These are phyloP conservation scores for Lacerta bilineata DNA, from an alignment of 2,797 vertebrate species.

Conservation along the genomic window DNA sequence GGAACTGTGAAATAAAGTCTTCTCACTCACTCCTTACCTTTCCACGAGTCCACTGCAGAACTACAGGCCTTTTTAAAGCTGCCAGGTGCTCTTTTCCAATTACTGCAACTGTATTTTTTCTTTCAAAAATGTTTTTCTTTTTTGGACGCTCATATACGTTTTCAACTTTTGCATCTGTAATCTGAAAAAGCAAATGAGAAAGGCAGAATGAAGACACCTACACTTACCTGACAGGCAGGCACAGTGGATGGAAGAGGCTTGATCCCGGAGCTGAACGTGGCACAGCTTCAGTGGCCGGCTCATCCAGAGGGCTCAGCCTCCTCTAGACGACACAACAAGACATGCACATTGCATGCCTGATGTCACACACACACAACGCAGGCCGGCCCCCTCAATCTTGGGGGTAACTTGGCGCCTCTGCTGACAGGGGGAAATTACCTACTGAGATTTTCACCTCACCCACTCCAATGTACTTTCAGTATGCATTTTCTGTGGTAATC, in stretches of 20 bases:
- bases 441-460: constrained; percentile 20
- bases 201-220: not conserved
- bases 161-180: constrained; percentile 88
- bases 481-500: constrained; percentile 22
- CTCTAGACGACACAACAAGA: no score
- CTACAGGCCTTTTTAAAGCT: constrained; percentile 87
- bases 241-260: not conserved
- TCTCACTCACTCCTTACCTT: constrained; percentile 83
- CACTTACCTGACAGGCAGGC: no score
- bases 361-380: no score
- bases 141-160: constrained; percentile 80
- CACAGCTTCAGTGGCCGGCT: no score
- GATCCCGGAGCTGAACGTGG: no score
- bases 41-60: constrained; percentile 89
- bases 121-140: constrained; percentile 87
- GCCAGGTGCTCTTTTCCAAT: constrained; percentile 83
- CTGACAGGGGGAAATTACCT: constrained; percentile 2
- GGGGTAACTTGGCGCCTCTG: no score
- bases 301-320: no score
- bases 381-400: no score
- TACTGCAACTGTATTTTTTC: constrained; percentile 82
- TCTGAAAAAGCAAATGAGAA: constrained; percentile 79
- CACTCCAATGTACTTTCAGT: constrained; percentile 22
- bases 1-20: constrained; percentile 24
- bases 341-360: no score